A percentile compares a stretch with the other conserved stretches of the same genome.
phyloP scores from a whole-genome alignment of 92 coral and sea anemone genomes.

The Phenganax stokvisi region DNA sequence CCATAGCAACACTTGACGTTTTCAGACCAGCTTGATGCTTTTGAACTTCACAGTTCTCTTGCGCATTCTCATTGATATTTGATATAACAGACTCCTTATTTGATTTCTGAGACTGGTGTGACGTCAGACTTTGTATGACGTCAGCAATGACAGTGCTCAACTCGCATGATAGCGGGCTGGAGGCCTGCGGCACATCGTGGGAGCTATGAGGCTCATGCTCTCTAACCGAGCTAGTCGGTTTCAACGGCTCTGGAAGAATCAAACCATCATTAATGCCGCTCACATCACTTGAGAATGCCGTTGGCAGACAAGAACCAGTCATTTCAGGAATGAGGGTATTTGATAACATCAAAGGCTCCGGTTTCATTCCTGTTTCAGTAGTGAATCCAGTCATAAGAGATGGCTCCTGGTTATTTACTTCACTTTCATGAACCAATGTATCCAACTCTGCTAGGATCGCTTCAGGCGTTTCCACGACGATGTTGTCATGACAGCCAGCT shows the following conservation, averaged over 20 bases:
- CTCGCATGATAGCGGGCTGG: constrained; percentile 34
- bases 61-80: not conserved
- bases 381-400: constrained; percentile 24
- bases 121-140: constrained; percentile 39
- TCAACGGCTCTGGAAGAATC: constrained; percentile 22
- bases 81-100: constrained; percentile 14
- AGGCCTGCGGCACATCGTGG: not conserved
- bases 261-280: constrained; percentile 6
- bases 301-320: not conserved
- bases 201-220: not conserved
- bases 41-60: not conserved
- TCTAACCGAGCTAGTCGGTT: constrained; percentile 21
- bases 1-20: not conserved
- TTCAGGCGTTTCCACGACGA: constrained; percentile 6
- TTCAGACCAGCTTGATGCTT: not conserved
- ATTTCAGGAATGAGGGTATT: constrained; percentile 8
- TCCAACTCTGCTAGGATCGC: constrained; percentile 6
- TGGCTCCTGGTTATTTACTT: constrained; percentile 14
- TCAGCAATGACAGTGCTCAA: constrained; percentile 40
- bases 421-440: constrained; percentile 7
- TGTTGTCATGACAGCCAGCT: not conserved
- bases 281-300: not conserved
- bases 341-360: constrained; percentile 6
- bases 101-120: constrained; percentile 28
- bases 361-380: constrained; percentile 5